phyloP scores from a whole-genome alignment of 2,888 invertebrate genomes.

The Merodon equestris region DNA sequence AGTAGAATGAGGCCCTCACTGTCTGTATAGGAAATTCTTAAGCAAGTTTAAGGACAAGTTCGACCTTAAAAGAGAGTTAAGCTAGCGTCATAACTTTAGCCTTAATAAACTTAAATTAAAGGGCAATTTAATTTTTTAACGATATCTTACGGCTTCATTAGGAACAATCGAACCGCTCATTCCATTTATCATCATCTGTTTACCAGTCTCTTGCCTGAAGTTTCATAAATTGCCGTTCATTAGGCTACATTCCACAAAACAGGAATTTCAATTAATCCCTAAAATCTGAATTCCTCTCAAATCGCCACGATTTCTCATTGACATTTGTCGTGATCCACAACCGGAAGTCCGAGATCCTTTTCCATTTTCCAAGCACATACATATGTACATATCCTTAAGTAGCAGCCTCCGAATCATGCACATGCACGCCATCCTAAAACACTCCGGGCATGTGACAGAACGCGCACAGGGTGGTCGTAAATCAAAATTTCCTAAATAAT shows the following conservation, averaged over 20 bases:
- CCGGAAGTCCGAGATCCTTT: conserved; percentile 63
- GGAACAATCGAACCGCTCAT: too few species aligned
- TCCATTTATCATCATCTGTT: too few species aligned
- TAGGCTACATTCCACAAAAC: conserved; percentile 51
- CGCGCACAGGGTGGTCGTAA: conserved; percentile 62
- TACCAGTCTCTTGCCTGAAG: too few species aligned
- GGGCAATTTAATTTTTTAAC: too few species aligned
- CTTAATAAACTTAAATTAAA: too few species aligned
- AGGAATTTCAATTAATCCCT: conserved; percentile 43
- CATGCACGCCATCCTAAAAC: conserved; percentile 3
- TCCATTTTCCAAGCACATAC: conserved; percentile 1
- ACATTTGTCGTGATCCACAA: conserved; percentile 14
- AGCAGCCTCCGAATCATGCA: conserved; percentile 22
- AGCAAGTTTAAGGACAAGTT: too few species aligned
- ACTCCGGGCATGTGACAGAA: conserved; percentile 32
- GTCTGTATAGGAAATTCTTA: too few species aligned
- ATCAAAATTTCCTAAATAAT: conserved; percentile 66
- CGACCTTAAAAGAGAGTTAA: too few species aligned
- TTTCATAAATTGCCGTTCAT: conserved; percentile 43
- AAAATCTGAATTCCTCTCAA: conserved; percentile 1
- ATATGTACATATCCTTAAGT: neutral
- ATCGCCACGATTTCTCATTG: conserved; percentile 55
- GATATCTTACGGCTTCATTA: too few species aligned
- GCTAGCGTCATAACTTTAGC: too few species aligned
- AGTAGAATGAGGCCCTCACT: too few species aligned